Conservation (phyloP, 2,113 vertebrate genomes). For the Sinocyclocheilus anshuiensis region DNA sequence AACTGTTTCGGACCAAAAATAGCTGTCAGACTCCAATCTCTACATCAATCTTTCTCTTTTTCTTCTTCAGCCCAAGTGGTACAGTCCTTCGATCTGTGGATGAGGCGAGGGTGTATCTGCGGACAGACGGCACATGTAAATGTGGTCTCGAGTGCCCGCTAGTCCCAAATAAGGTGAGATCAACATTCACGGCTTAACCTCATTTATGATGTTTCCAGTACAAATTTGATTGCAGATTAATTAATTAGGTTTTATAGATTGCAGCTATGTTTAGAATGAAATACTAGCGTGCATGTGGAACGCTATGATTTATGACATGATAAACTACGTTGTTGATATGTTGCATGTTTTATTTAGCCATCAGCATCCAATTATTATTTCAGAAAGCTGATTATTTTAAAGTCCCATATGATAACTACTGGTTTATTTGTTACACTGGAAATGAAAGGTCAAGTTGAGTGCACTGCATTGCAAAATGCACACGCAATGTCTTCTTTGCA, state of each 20-base stretch:
- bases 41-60: constrained; percentile 8
- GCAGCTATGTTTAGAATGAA: no score
- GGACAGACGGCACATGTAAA: constrained; percentile 91
- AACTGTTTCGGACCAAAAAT: background rate
- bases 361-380: no score
- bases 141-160: constrained; percentile 91
- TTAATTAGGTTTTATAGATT: no score
- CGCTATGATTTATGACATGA: no score
- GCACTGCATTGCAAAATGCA: no score
- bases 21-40: background rate
- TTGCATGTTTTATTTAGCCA: no score
- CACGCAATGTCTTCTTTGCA: background rate
- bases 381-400: no score
- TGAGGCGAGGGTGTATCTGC: constrained; percentile 85
- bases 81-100: constrained; percentile 83
- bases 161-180: constrained; percentile 83
- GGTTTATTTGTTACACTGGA: no score
- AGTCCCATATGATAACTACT: no score
- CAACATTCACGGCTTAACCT: background rate
- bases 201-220: background rate
- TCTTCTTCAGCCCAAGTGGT: constrained; percentile 80
- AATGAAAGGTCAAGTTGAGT: no score
- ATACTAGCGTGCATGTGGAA: no score
- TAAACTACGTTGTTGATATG: no score
- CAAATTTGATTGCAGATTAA: background rate